Evolutionary conservation across 2,797 vertebrate genomes (phyloP).

Genomic region (Fistularia commersonii): DNA sequence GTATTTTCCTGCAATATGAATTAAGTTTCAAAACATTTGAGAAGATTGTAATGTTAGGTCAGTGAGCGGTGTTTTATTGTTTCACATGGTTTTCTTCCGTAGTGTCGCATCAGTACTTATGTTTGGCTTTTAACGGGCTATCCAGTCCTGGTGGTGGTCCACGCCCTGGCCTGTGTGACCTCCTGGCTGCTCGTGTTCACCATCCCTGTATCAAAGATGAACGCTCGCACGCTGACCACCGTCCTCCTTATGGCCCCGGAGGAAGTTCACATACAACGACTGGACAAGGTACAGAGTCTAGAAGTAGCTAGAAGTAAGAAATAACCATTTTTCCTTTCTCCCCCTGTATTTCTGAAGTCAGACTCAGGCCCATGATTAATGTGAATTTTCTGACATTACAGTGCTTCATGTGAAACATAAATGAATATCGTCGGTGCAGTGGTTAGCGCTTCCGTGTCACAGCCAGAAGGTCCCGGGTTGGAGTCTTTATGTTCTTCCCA

Average conservation of each 20-base stretch:
- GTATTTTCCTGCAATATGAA: no score
- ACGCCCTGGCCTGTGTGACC: slow-evolving; percentile 74
- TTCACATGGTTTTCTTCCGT: neutral
- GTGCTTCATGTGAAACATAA: no score
- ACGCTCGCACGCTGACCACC: slow-evolving; percentile 50
- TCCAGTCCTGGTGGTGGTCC: slow-evolving; percentile 71
- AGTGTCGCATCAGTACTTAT: slow-evolving; percentile 56
- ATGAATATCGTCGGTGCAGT: no score
- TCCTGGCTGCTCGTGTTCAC: slow-evolving; percentile 80
- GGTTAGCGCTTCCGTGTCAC: no score
- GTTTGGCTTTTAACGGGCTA: slow-evolving; percentile 78
- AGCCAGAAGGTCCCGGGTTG: no score
- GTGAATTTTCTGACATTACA: no score
- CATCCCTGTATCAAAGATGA: slow-evolving; percentile 83
- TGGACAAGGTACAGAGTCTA: slow-evolving; percentile 45
- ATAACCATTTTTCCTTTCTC: neutral
- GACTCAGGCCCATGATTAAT: no score
- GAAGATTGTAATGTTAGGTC: neutral
- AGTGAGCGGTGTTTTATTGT: neutral
- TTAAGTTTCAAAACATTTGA: neutral
- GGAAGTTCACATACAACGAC: slow-evolving; percentile 53
- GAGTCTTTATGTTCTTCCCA: no score
- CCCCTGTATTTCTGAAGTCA: no score
- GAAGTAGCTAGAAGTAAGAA: neutral
- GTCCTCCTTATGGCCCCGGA: slow-evolving; percentile 78